Percentiles rank a stretch among this genome's conserved stretches.
Evolutionary conservation across 2,797 vertebrate species (phyloP).

Genomic region (Notamacropus eugenii): DNA sequence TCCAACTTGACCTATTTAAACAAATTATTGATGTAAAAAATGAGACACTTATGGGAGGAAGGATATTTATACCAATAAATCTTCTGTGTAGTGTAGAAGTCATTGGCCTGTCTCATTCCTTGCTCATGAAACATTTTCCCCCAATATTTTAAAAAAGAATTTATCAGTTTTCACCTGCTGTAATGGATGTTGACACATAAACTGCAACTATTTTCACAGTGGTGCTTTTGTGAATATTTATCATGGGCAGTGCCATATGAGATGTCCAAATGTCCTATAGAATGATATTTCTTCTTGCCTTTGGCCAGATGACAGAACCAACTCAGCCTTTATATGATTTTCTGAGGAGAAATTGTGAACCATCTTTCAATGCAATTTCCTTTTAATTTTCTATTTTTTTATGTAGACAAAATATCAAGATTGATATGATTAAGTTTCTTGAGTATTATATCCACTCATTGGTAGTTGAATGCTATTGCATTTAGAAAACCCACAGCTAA

Average conservation of each 20-base stretch:
- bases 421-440: not conserved
- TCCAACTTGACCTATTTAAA: not conserved
- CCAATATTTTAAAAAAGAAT: not conserved
- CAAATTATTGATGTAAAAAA: not conserved
- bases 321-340: not conserved
- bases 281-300: not conserved
- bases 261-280: not conserved
- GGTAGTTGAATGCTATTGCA: not conserved
- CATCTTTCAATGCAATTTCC: not conserved
- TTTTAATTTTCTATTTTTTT: not conserved
- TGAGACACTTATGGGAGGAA: not conserved
- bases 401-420: not conserved
- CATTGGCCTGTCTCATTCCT: not conserved
- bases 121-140: not conserved
- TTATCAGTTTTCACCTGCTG: not conserved
- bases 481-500: not conserved
- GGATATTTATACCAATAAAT: not conserved
- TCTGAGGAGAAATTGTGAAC: not conserved
- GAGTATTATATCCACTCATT: not conserved
- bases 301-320: not conserved
- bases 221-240: not conserved
- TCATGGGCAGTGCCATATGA: not conserved
- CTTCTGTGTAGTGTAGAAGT: not conserved
- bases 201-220: not conserved
- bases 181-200: not conserved